Evolutionary conservation across 2,888 invertebrate species (phyloP), one percentile per base, ranked within the genome.

Genomic region (Thelaira solivaga): DNA sequence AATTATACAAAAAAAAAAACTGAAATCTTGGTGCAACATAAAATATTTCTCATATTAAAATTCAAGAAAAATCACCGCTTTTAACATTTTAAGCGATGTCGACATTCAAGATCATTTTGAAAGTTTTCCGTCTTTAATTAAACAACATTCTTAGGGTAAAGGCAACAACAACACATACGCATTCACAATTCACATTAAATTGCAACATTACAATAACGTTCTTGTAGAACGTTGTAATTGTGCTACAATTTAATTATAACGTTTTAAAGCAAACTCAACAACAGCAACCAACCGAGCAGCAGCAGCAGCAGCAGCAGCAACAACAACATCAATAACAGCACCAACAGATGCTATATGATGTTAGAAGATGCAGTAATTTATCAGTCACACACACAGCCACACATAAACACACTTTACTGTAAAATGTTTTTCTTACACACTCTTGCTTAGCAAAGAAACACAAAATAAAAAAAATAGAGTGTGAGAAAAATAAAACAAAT

Each of bases 181-280:
- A n/a, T n/a, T n/a, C n/a, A n/a, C n/a, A n/a, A n/a, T n/a, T n/a
- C n/a, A n/a, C n/a, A n/a, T n/a, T n/a, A n/a, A n/a, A n/a, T n/a
- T n/a, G n/a, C n/a, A n/a, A n/a, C n/a, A n/a, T n/a, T n/a, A n/a
- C n/a, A n/a, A n/a, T n/a, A 26, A 24, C 18, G 34, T 24, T 16
- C 6, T 51, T 39, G 18, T 20, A 65, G 10, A 62, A 39, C 41
- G 11, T 43, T 69, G 53, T 65, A 65, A 71, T 74, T 71, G 24
- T 71, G 69, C 61, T 69, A 78, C 78, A 78, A 74, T 74, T 78
- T 69, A 74, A 78, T 78, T 78, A 78, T 71, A 71, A 24, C 55
- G 74, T 73, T 65, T 51, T 43, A n/a, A 61, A 51, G 31, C 24
- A 43, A 41, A 43, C 29, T 29, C 11, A 47, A 49, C 31, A 57